Base-by-base conservation (phyloP, 92 coral and sea anemone genomes). In the Pocillopora grandis region DNA sequence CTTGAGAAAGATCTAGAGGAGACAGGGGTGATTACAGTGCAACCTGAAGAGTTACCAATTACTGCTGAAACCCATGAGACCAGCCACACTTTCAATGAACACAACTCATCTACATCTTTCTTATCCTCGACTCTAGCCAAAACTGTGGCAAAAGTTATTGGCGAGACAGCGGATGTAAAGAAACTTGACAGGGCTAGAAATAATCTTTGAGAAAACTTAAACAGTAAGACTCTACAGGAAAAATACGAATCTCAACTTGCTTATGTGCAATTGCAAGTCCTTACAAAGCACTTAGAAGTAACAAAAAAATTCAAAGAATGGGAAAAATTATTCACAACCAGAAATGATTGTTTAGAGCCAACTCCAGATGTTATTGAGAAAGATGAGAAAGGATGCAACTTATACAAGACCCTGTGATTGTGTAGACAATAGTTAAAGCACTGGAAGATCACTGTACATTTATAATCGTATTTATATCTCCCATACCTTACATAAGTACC, bases 391-490 rank as follows among this genome's bases (percentile, higher is more conserved):
- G 83, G 72, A 63, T 36, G 12, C 35, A 62, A 79, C 21, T 5
- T 79, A 57, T 65, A 62, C 42, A 79, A 79, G 75, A 79, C 75
- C n/a, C 83, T 79, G 42, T 16, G 83, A 62, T 61, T 64, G 60
- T 65, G 83, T 57, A 79, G 62, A 48, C 62, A 62, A 37, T 66
- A 64, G 23, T 42, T 79, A 64, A 79, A 79, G 37, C 75, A 48
- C 15, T 79, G 83, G 75, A 27, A 79, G 62, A 64, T 65, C 11
- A 52, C 61, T 33, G n/a, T 52, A 15, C 77, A 49, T 35, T 55
- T 49, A 52, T 36, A 17, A 72, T 5, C 75, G 5, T 36, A 62
- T 42, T 42, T 6, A 42, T 42, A 6, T 42, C 49, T 6, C 49
- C 49, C 49, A 2, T 42, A 42, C 49, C 49, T 42, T 42, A 42